phyloP scores from a whole-genome alignment of 2,797 vertebrate genomes.

The Megaceryle alcyon region DNA sequence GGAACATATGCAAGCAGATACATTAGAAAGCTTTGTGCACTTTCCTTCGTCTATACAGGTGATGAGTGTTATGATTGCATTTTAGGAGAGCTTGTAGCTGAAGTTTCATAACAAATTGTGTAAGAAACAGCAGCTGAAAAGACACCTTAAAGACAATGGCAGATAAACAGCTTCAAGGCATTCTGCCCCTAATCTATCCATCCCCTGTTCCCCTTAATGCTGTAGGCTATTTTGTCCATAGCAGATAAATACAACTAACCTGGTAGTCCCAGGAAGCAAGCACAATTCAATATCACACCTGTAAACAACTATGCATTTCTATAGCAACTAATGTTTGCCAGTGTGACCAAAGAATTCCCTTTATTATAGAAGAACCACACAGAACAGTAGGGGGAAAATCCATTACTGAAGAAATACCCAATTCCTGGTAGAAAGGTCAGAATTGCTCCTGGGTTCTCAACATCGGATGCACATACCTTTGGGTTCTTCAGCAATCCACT shows the following conservation, averaged over 20 bases:
- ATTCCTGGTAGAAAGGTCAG: conserved; percentile 2
- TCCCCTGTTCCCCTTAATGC: neutral
- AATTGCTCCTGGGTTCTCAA: neutral
- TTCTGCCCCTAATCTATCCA: neutral
- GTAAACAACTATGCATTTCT: conserved; percentile 51
- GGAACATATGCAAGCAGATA: fast-evolving
- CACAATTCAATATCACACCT: conserved; percentile 21
- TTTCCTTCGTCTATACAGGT: neutral
- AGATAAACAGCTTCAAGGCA: neutral
- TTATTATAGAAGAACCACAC: conserved; percentile 1
- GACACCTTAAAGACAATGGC: neutral
- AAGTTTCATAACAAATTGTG: neutral
- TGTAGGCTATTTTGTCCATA: neutral
- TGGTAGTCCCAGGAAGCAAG: conserved; percentile 11
- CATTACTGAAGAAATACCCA: conserved; percentile 5
- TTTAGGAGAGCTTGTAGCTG: neutral
- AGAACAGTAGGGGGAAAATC: neutral
- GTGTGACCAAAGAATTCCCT: conserved; percentile 25
- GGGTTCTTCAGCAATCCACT: neutral
- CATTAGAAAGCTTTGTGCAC: neutral
- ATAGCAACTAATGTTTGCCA: conserved; percentile 46
- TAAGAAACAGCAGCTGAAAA: neutral
- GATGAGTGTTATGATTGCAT: neutral
- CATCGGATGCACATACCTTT: neutral
- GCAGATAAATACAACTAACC: neutral